A percentile compares a stretch with the other conserved stretches of the same genome.
Evolutionary conservation across 2,113 vertebrate genomes (phyloP).

Genomic region (Hystrix brachyura): DNA sequence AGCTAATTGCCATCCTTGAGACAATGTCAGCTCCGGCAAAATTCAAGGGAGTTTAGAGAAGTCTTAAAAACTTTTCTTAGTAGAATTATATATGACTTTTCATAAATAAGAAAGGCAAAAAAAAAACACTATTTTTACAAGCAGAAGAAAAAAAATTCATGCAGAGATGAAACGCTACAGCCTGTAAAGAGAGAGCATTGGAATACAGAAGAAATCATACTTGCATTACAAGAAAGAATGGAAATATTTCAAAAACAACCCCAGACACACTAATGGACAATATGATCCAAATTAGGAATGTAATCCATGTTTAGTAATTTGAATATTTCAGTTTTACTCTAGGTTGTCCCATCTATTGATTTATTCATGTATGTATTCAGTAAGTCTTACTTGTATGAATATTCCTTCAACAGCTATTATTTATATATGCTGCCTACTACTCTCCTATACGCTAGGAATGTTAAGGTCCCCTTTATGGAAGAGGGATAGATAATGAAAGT

Average conservation of each 20-base stretch:
- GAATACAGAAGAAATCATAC: not conserved
- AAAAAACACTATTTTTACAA: not conserved
- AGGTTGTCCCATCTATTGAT: not conserved
- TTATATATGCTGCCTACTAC: not conserved
- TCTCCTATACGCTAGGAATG: not conserved
- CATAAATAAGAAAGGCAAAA: constrained; percentile 11
- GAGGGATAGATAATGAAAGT: not conserved
- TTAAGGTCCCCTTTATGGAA: not conserved
- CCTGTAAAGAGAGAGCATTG: not conserved
- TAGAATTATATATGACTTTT: constrained; percentile 9
- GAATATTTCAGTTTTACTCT: not conserved
- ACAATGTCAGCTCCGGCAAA: not conserved
- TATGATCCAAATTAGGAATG: not conserved
- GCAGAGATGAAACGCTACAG: not conserved
- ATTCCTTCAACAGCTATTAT: not conserved
- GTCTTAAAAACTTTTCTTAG: constrained; percentile 31
- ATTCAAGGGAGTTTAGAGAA: not conserved
- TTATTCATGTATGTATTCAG: not conserved
- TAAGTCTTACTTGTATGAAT: not conserved
- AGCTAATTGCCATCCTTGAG: not conserved
- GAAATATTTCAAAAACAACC: not conserved
- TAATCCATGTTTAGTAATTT: not conserved
- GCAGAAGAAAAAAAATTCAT: not conserved
- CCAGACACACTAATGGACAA: not conserved
- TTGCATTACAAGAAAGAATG: not conserved